Evolutionary conservation across 2,888 invertebrate genomes (phyloP).

Genomic region (Doris montereyensis): DNA sequence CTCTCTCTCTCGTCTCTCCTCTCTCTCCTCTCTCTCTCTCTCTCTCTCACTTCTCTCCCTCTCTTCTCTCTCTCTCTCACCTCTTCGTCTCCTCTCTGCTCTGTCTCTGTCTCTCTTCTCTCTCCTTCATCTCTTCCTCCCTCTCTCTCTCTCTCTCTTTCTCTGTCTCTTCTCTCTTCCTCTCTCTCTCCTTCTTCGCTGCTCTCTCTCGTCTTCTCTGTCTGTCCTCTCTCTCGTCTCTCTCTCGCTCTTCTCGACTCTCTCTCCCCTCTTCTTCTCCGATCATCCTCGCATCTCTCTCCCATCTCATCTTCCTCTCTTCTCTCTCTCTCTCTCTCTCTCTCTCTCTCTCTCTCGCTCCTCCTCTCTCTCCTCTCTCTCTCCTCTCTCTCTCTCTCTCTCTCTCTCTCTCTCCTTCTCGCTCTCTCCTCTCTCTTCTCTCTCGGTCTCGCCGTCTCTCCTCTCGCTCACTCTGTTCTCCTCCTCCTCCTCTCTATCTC

Average conservation of each 20-base stretch:
- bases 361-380: not conserved
- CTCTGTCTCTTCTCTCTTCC: not conserved
- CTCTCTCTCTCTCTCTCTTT: conserved; percentile 6
- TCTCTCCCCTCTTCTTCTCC: not conserved
- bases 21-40: not conserved
- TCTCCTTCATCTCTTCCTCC: not conserved
- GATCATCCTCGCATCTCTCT: not conserved
- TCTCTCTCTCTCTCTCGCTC: not conserved
- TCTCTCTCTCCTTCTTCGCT: conserved; percentile 18
- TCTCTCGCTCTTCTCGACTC: too few relatives aligned
- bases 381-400: conserved; percentile 3
- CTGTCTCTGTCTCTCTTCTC: too few relatives aligned
- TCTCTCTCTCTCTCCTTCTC: not conserved
- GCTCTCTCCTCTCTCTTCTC: too few relatives aligned
- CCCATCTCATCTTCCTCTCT: not conserved
- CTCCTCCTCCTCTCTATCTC: too few relatives aligned
- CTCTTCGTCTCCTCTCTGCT: too few relatives aligned
- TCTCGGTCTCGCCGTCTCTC: not conserved
- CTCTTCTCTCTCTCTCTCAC: too few relatives aligned
- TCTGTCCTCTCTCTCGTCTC: too few relatives aligned
- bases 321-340: not conserved
- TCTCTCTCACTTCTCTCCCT: too few relatives aligned
- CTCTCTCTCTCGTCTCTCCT: too few relatives aligned
- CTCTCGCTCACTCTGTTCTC: too few relatives aligned
- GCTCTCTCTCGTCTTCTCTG: too few relatives aligned